These are phyloP conservation scores for Orcinus orca DNA, from an alignment of 2,113 vertebrate species.

Conservation along the genomic window DNA sequence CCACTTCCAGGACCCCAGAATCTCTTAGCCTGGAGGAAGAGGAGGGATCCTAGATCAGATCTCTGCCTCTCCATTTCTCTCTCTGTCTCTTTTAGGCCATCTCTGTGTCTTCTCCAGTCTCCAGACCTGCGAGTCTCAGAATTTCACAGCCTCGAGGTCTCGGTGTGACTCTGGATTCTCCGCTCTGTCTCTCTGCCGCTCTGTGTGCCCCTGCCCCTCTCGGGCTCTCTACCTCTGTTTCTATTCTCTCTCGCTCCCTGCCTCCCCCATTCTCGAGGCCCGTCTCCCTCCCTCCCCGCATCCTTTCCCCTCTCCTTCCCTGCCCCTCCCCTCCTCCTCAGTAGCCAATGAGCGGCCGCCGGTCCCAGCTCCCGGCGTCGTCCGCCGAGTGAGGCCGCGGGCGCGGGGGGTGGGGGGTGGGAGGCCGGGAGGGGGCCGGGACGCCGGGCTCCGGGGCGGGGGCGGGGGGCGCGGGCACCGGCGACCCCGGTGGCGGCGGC, in stretches of 20 bases:
- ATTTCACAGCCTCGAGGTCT: neutral
- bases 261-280: conserved; percentile 57
- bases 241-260: neutral
- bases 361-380: conserved; percentile 60
- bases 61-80: neutral
- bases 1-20: conserved; percentile 15
- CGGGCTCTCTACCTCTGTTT: neutral
- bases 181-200: neutral
- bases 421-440: conserved; percentile 71
- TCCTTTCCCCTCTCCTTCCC: conserved; percentile 61
- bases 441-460: conserved; percentile 65
- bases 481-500: conserved; percentile 69
- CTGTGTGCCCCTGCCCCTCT: neutral
- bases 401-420: conserved; percentile 78
- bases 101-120: neutral
- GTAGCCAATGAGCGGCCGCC: conserved; percentile 67
- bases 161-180: neutral
- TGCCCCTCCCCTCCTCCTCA: conserved; percentile 69
- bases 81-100: neutral
- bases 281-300: conserved; percentile 56
- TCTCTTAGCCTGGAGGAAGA: neutral
- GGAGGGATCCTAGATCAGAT: neutral
- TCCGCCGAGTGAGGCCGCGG: conserved; percentile 76
- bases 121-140: neutral
- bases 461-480: conserved; percentile 68